Conservation (phyloP, 2,113 vertebrate genomes). For the Prietella phreatophila region DNA sequence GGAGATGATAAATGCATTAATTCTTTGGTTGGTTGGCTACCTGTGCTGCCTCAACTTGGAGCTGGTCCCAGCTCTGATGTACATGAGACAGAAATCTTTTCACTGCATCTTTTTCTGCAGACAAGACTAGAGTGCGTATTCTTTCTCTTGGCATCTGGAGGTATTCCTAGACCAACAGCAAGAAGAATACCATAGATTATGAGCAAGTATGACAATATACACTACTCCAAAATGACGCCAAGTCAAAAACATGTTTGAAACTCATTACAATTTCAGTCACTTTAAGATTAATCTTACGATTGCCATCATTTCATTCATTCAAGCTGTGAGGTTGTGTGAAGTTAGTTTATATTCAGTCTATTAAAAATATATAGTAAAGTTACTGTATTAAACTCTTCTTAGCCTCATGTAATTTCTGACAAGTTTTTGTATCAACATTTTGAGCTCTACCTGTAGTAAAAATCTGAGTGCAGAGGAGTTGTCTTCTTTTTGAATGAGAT, state of each 20-base stretch:
- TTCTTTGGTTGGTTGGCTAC: slow-evolving; percentile 49
- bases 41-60: slow-evolving; percentile 74
- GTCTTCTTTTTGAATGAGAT: slow-evolving; percentile 79
- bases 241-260: neutral
- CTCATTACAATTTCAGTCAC: neutral
- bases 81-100: slow-evolving; percentile 80
- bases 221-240: neutral
- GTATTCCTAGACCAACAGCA: slow-evolving; percentile 71
- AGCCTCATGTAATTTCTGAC: neutral
- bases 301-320: neutral
- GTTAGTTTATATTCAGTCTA: neutral
- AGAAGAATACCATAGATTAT: neutral
- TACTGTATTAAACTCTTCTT: neutral
- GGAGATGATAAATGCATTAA: neutral
- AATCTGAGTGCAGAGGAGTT: slow-evolving; percentile 76
- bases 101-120: slow-evolving; percentile 78
- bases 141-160: slow-evolving; percentile 80
- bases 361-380: slow-evolving; percentile 5
- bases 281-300: neutral
- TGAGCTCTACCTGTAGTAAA: slow-evolving; percentile 76
- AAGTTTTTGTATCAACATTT: neutral
- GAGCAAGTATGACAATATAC: neutral
- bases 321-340: neutral
- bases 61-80: slow-evolving; percentile 79
- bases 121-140: slow-evolving; percentile 80